Conservation (phyloP, 2,888 invertebrate genomes). For the Stictocephala bisonia region DNA sequence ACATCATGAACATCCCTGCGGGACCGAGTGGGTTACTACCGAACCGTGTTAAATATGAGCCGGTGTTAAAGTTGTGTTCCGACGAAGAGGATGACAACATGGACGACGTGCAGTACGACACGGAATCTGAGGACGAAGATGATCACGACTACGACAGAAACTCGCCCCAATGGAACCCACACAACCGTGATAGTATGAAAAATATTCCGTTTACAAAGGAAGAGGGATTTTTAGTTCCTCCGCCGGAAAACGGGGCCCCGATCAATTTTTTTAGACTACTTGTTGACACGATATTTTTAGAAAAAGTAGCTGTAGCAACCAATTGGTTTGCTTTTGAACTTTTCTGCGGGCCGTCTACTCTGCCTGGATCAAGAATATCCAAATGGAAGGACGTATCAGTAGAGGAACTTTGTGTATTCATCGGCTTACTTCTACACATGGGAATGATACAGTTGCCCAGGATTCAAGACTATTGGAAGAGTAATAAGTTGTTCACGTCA, state of each 20-base stretch:
- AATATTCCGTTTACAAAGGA: conserved; percentile 3
- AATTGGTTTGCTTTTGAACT: neutral
- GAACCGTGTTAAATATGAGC: too few relatives aligned
- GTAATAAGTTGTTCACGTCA: conserved; percentile 60
- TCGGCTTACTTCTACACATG: conserved; percentile 57
- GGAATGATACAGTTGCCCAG: conserved; percentile 61
- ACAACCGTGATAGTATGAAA: neutral
- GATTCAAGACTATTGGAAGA: conserved; percentile 63
- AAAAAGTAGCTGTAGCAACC: neutral
- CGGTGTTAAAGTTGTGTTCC: neutral
- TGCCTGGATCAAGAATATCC: conserved; percentile 6
- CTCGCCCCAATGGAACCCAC: neutral
- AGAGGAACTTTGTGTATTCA: conserved; percentile 1
- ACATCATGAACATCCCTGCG: neutral
- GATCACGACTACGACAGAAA: neutral
- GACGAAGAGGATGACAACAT: neutral
- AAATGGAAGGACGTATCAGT: conserved; percentile 23
- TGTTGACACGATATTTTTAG: neutral
- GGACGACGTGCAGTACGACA: neutral
- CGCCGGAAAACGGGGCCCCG: neutral
- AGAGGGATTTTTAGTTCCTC: neutral
- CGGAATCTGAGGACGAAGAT: neutral
- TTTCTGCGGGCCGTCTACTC: conserved; percentile 12
- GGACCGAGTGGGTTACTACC: conserved; percentile 1
- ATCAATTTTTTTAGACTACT: conserved; percentile 6